Conservation (phyloP, 2,113 vertebrate genomes). For the Philantomba maxwellii region DNA sequence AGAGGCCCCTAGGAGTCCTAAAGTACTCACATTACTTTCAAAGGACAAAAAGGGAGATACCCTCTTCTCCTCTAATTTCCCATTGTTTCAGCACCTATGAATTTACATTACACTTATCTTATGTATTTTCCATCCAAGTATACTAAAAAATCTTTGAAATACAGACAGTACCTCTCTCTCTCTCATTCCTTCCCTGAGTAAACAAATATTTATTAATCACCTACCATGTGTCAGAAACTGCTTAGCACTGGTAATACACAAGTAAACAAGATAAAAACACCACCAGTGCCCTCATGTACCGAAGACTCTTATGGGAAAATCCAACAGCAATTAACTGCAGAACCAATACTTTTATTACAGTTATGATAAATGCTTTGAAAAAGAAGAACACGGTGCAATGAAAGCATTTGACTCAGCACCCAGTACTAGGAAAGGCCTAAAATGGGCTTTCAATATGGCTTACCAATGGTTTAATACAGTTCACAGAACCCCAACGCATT, state of each 20-base stretch:
- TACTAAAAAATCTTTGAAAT: background rate
- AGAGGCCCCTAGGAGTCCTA: background rate
- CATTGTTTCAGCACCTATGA: background rate
- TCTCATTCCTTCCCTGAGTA: background rate
- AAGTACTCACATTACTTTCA: background rate
- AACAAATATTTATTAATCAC: background rate
- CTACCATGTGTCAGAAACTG: background rate
- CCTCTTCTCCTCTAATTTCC: background rate
- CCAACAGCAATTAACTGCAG: background rate
- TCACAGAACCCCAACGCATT: background rate
- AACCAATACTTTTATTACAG: background rate
- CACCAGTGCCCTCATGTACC: background rate
- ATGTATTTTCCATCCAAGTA: background rate
- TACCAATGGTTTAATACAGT: background rate
- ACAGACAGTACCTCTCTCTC: background rate
- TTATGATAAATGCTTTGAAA: background rate
- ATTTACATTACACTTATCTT: background rate
- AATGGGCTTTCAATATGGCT: background rate
- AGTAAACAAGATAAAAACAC: background rate
- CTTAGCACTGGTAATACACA: background rate
- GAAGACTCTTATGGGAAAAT: background rate
- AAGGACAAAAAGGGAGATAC: background rate
- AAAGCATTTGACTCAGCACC: background rate
- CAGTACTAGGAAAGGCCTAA: background rate
- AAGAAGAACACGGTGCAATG: background rate